Base-by-base conservation (phyloP, 2,797 vertebrate species). In the Sorex maritimensis region DNA sequence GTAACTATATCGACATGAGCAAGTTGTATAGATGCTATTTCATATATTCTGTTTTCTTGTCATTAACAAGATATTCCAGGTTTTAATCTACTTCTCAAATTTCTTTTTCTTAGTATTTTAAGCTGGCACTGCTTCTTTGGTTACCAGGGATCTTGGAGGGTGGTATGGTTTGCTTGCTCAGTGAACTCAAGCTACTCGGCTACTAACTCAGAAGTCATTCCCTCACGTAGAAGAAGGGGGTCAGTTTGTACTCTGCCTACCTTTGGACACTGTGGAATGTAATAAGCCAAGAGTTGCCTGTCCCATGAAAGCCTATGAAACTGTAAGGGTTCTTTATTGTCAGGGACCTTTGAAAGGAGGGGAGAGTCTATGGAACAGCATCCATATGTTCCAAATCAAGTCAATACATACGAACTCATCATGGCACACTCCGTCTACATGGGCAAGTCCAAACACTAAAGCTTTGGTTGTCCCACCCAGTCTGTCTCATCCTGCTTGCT, bases 181-280 rank as follows among this genome's bases (percentile, higher is more conserved):
- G 52, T 65, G 78, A 90, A 86, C 15, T 73, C 55, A 26, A 94
- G 38, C 73, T 78, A 94, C 55, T 85, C 67, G 74, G n/a, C 92
- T n/a, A 7, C 6, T 73, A 34, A 91, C 65, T 96, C 41, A 86
- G 82, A 86, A 28, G 49, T 52, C 79, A 8, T 67, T 87, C 61
- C 73, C 46, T 90, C 5, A 49, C n/a, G 2, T 46, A 63, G 52
- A 77, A 90, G 90, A 85, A 67, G 52, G 38, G n/a, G 41, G 88
- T 67, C 14, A 52, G 63, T 61, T 46, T 67, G 68, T 46, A 83
- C 30, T 17, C 61, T 44, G 21, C 46, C 71, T 38, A 24, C 41
- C 52, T 65, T 24, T 55, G 68, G 44, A 86, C 58, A 44, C 81
- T 86, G 55, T 82, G 49, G 69, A 65, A 78, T 17, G 6, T n/a